Evolutionary conservation across 1,140 invertebrate genomes (phyloP), one percentile per base, ranked within the genome.

Genomic region (Galleria mellonella): DNA sequence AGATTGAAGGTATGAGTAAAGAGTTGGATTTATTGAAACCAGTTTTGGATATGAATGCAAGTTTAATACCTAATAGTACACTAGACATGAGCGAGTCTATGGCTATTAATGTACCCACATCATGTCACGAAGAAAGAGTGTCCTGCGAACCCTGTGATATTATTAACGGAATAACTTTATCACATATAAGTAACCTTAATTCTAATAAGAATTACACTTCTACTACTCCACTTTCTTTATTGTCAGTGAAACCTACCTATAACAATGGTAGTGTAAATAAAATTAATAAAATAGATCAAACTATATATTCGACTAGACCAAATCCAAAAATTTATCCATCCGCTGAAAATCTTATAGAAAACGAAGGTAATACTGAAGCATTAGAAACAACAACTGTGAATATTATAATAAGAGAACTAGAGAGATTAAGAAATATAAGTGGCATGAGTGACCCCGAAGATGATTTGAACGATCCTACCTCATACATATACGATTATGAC

Each of bases 1-100:
- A 97, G 87, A 96, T 98, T 44, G 89, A 90, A 51, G 89, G 91
- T 32, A 96, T 97, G 91, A 88, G 86, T 43, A 72, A 77, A 30
- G 79, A 89, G 11, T 64, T 92, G 13, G 66, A 87, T 27, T 55
- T 66, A 50, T 56, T 91, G 6, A 89, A 90, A 47, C 81, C 83
- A 30, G 64, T 51, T 9, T 39, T 72, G 14, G 62, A 47, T 43
- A 49, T 74, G 52, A 74, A 71, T 39, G 64, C 58, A 12, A 60
- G 62, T n/a, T 40, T 47, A 10, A 43, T 59, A 9, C 39, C 66
- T 11, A 52, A 63, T 17, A 56, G 43, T 32, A 51, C 46, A 29
- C 17, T 57, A 17, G 57, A 67, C 46, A 40, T 62, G 8, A 75
- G 12, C 32, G 67, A 72, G 47, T 33, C 49, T 39, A 45, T 67